A percentile compares a stretch with the other conserved stretches of the same genome.
phyloP scores from a whole-genome alignment of 2,113 vertebrate species.

The Neolamprologus tretocephalus region DNA sequence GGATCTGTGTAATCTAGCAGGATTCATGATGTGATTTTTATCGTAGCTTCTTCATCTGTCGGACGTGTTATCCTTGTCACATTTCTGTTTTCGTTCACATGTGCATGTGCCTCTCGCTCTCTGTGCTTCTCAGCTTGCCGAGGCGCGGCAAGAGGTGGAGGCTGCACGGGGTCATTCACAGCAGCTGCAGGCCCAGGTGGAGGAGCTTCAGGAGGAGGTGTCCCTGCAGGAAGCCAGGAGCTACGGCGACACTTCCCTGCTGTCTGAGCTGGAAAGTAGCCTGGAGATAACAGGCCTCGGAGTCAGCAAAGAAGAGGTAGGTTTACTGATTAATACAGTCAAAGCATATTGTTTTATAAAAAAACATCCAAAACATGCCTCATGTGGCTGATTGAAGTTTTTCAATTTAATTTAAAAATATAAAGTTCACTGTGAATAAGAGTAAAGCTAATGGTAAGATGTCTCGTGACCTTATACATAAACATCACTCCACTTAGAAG shows the following conservation, averaged over 20 bases:
- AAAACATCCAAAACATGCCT: neutral
- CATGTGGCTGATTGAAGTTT: neutral
- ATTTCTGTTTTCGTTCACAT: neutral
- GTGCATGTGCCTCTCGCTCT: neutral
- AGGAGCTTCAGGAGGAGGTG: slow-evolving; percentile 67
- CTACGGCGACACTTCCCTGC: slow-evolving; percentile 52
- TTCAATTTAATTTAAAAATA: neutral
- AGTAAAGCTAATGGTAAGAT: neutral
- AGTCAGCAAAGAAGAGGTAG: slow-evolving; percentile 60
- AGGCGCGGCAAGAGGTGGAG: slow-evolving; percentile 60
- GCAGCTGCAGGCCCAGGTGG: slow-evolving; percentile 66
- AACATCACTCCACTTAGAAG: neutral
- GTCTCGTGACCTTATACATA: neutral
- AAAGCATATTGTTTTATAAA: neutral
- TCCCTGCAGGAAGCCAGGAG: slow-evolving; percentile 52
- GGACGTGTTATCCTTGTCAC: neutral
- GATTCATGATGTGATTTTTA: neutral
- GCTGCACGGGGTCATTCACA: slow-evolving; percentile 28
- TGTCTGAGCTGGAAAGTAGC: slow-evolving; percentile 68
- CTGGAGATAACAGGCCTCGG: slow-evolving; percentile 40
- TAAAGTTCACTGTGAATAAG: neutral
- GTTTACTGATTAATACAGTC: neutral
- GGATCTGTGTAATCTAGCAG: neutral
- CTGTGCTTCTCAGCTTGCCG: slow-evolving; percentile 41
- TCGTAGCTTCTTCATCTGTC: neutral